Base-by-base conservation (phyloP, 2,113 vertebrate species). In the Gambusia holbrooki region DNA sequence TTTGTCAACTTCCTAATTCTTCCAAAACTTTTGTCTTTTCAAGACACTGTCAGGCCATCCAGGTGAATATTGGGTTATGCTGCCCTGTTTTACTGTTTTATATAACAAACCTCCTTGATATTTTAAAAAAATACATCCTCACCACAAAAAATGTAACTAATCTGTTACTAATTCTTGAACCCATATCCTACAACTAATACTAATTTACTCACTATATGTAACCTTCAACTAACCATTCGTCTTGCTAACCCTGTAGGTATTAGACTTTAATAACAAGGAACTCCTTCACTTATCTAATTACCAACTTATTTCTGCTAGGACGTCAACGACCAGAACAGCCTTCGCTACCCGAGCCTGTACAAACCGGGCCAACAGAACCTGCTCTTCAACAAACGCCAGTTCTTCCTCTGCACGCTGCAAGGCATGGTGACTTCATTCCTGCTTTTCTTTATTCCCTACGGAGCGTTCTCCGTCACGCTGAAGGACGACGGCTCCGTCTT, bases 361-460 rank as follows among this genome's bases (percentile, higher is more conserved):
- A 88, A 92, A 86, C 94, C 94, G 1, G 96, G 96, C 22, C 96
- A 96, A 68, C 92, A 94, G 48, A 96, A 96, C 74, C 92, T 96
- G 5, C 92, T 96, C 61, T 97, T 97, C 89, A 97, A 97, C 93
- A 97, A 96, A 77, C 93, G 75, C 0, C 94, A 92, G 88, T 97
- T 97, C 88, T 96, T 97, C 88, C 90, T 95, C 87, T 96, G 95
- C 51, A 77, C 94, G 1, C 90, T 94, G 35, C 95, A 96, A 81
- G 95, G 96, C 8, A 63, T 96, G 77, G 94, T 91, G 66, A 96
- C 95, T 0, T 97, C 96, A 0, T 92, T 96, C 37, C 88, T 91
- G 58, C 94, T 97, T 35, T 96, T 97, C 92, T 96, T 97, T 82
- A 91, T 97, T 66, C 95, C 96, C 14, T 96, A 94, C 0, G 95